phyloP scores from a whole-genome alignment of 2,113 vertebrate species.

The Percopsis transmontana region DNA sequence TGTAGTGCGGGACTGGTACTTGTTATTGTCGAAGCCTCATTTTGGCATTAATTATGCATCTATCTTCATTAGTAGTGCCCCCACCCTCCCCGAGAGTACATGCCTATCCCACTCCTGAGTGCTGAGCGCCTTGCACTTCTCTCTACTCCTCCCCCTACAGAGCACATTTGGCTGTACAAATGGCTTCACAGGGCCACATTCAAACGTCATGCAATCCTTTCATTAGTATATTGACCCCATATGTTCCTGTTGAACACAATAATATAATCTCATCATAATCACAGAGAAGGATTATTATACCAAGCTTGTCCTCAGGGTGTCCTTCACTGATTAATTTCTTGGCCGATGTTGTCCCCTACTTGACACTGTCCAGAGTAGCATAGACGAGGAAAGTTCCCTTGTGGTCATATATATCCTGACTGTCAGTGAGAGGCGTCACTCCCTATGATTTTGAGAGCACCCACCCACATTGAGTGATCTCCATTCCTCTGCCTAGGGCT shows the following conservation, averaged over 20 bases:
- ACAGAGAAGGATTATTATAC: constrained; percentile 17
- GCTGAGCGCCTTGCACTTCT: no score
- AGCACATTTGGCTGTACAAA: background rate
- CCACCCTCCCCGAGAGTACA: no score
- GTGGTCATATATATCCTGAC: constrained; percentile 31
- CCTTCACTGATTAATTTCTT: constrained; percentile 37
- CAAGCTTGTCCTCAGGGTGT: constrained; percentile 18
- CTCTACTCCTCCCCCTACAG: no score
- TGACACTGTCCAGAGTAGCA: constrained; percentile 60
- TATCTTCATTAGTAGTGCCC: background rate
- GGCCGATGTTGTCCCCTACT: constrained; percentile 25
- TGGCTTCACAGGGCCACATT: background rate
- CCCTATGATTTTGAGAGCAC: constrained; percentile 49
- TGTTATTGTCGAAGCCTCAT: no score
- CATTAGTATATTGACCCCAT: background rate
- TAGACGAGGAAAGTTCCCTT: constrained; percentile 36
- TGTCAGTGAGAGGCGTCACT: constrained; percentile 47
- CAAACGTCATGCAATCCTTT: background rate
- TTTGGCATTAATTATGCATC: no score
- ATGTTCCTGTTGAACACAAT: background rate
- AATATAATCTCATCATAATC: constrained; percentile 7
- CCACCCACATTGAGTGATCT: constrained; percentile 44
- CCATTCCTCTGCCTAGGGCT: constrained; percentile 45
- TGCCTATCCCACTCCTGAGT: no score
- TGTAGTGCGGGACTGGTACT: no score